These are phyloP conservation scores for Psilopogon haemacephalus DNA, from an alignment of 2,113 vertebrate species.

Conservation along the genomic window DNA sequence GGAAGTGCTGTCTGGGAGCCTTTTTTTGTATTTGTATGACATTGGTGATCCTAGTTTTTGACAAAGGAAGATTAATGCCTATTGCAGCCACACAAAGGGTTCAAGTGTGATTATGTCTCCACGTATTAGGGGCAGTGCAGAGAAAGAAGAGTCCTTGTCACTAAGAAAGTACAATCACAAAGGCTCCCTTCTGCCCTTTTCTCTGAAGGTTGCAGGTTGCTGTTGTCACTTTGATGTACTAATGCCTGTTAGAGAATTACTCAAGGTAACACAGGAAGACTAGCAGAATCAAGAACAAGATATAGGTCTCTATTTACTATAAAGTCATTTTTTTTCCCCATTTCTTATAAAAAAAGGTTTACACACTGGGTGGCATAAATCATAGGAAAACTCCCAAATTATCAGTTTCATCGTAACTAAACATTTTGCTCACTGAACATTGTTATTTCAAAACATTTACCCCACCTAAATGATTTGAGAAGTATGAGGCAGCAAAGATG, in stretches of 20 bases:
- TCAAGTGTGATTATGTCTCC: neutral
- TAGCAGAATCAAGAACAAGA: neutral
- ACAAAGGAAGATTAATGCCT: neutral
- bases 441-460: neutral
- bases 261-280: neutral
- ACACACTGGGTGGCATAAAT: neutral
- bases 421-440: neutral
- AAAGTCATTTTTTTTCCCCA: neutral
- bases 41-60: neutral
- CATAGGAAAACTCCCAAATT: neutral
- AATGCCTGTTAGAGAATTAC: neutral
- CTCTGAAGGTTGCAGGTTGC: neutral
- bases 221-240: neutral
- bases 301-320: neutral
- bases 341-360: neutral
- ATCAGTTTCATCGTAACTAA: neutral
- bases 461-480: neutral
- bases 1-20: neutral
- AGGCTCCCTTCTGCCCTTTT: neutral
- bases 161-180: neutral
- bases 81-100: fast-evolving
- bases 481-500: neutral
- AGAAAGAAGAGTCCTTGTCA: neutral
- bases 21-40: neutral
- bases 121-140: neutral